Conservation (phyloP, 2,888 invertebrate genomes). For the Ichneumon xanthorius region DNA sequence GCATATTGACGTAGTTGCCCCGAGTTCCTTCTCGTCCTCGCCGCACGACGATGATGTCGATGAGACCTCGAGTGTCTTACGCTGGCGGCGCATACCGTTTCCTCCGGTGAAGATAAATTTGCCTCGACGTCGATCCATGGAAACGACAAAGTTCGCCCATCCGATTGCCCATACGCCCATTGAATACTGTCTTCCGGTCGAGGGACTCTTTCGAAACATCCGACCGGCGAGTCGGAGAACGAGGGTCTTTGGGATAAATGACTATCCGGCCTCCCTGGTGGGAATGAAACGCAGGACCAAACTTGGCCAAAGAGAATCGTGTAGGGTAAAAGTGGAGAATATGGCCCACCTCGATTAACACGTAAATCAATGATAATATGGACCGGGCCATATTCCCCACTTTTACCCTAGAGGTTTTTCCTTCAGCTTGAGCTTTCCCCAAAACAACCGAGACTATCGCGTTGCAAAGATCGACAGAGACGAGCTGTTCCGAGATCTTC, state of each 20-base stretch:
- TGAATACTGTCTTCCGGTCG: constrained; percentile 19
- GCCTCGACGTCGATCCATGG: constrained; percentile 6
- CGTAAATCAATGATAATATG: too few relatives aligned
- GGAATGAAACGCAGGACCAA: too few relatives aligned
- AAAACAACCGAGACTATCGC: too few relatives aligned
- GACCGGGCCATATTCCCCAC: too few relatives aligned
- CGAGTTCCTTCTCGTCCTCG: constrained; percentile 60
- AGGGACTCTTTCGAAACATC: constrained; percentile 21
- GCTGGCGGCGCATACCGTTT: constrained; percentile 6
- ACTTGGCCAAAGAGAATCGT: too few relatives aligned
- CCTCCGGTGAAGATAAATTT: constrained; percentile 6
- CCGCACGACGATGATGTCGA: constrained; percentile 46
- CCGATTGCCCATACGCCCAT: constrained; percentile 22
- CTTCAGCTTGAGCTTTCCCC: too few relatives aligned
- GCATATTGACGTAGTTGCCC: constrained; percentile 72
- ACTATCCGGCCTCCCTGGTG: constrained; percentile 8
- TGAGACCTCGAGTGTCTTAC: constrained; percentile 36
- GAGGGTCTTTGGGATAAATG: constrained; percentile 31
- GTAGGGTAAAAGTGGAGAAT: too few relatives aligned
- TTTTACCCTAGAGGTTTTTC: too few relatives aligned
- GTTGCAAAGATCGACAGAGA: too few relatives aligned
- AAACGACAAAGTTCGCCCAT: constrained; percentile 20
- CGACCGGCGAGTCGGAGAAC: background rate
- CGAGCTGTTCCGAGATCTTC: too few relatives aligned
- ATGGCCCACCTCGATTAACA: too few relatives aligned